These are phyloP conservation scores for Lithodes maja DNA, from an alignment of 2,888 invertebrate genomes.

Conservation along the genomic window DNA sequence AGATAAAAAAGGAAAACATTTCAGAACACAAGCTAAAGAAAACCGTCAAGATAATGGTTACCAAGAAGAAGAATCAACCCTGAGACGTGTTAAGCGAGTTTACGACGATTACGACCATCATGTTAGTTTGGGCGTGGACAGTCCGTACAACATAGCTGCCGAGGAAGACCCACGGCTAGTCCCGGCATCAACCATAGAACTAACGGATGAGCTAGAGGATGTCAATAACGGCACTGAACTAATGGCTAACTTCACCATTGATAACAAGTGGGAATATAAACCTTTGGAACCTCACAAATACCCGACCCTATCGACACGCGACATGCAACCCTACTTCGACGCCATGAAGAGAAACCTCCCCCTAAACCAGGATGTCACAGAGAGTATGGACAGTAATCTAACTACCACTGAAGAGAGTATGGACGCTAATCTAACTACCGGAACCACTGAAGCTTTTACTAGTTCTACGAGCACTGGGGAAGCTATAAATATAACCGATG, in stretches of 20 bases:
- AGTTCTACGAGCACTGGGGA: background rate
- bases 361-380: background rate
- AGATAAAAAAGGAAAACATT: background rate
- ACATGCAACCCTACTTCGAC: background rate
- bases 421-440: background rate
- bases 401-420: background rate
- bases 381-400: background rate
- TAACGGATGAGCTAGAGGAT: background rate
- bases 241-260: background rate
- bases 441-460: background rate
- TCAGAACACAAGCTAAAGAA: too few relatives aligned
- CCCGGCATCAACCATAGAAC: background rate
- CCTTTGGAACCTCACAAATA: background rate
- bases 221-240: background rate
- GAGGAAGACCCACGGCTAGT: background rate
- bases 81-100: constrained; percentile 19
- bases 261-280: background rate
- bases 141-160: background rate
- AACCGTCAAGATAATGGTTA: too few relatives aligned
- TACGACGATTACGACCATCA: constrained; percentile 18
- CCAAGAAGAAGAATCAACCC: background rate
- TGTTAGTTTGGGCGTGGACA: background rate
- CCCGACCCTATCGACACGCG: background rate
- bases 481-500: background rate
- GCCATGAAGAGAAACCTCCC: background rate